A percentile compares a stretch with the other conserved stretches of the same genome.
Evolutionary conservation across 2,797 vertebrate species (phyloP).

Genomic region (Erpetoichthys calabaricus): DNA sequence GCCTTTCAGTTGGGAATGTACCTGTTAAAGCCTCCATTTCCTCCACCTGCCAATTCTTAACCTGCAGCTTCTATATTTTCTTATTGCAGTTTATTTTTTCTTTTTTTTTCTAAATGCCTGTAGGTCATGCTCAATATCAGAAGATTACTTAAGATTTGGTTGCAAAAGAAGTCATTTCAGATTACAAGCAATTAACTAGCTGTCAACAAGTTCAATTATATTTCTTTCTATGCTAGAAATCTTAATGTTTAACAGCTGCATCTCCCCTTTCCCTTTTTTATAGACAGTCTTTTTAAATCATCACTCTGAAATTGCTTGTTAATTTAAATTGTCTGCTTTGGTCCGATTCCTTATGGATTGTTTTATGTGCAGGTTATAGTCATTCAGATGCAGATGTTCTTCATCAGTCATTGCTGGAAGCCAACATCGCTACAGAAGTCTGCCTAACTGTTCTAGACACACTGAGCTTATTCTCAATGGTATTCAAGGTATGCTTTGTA

Average conservation of each 20-base stretch:
- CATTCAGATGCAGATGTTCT: conserved; percentile 79
- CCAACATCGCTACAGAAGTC: conserved; percentile 86
- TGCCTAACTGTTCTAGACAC: conserved; percentile 91
- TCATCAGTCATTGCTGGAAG: conserved; percentile 83
- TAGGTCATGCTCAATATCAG: no score
- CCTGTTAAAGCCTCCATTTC: conserved; percentile 18
- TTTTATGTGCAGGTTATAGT: conserved; percentile 59
- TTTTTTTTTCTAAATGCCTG: no score
- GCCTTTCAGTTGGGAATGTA: conserved; percentile 26
- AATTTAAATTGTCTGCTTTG: no score
- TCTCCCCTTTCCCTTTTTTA: no score
- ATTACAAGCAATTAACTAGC: no score
- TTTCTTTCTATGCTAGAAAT: no score
- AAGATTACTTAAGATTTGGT: no score
- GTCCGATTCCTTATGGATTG: no score
- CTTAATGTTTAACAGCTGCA: no score
- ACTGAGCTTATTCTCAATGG: conserved; percentile 78
- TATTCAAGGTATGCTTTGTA: conserved; percentile 71
- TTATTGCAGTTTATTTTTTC: background rate
- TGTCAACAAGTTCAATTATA: no score
- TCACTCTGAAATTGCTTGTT: conserved; percentile 11
- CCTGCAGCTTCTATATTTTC: conserved; percentile 18
- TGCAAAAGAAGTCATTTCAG: no score
- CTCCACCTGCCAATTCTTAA: conserved; percentile 20
- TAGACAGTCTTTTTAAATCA: background rate